Conservation (phyloP, 2,797 vertebrate genomes). For the Moxostoma hubbsi region DNA sequence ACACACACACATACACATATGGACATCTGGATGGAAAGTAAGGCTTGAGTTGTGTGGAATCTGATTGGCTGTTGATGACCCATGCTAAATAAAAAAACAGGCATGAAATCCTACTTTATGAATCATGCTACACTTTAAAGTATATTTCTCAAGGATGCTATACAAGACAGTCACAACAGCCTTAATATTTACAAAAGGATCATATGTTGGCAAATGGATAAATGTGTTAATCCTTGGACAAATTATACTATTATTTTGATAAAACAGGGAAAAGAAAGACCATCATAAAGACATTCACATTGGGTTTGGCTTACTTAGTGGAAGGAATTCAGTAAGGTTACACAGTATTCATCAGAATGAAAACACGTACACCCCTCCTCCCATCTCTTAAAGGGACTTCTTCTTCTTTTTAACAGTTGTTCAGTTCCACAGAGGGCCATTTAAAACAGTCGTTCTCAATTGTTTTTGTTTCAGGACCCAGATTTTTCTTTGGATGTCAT, state of each 20-base stretch:
- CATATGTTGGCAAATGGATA: neutral
- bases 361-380: neutral
- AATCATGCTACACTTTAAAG: neutral
- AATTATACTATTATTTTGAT: neutral
- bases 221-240: neutral
- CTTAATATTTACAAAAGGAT: neutral
- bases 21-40: constrained; percentile 32
- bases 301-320: neutral
- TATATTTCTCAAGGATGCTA: neutral
- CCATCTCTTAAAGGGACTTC: neutral
- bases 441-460: too few relatives aligned
- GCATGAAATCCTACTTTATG: constrained; percentile 10
- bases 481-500: too few relatives aligned
- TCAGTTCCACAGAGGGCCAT: too few relatives aligned
- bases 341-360: neutral
- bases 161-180: neutral
- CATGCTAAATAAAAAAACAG: neutral
- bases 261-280: neutral
- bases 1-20: neutral
- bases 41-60: neutral
- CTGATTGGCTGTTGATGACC: constrained; percentile 17
- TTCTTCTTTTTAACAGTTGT: neutral
- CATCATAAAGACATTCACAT: neutral
- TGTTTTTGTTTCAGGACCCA: too few relatives aligned
- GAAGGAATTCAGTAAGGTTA: neutral